Base-by-base conservation (phyloP, 2,888 invertebrate species). In the Ethmia dodecea region DNA sequence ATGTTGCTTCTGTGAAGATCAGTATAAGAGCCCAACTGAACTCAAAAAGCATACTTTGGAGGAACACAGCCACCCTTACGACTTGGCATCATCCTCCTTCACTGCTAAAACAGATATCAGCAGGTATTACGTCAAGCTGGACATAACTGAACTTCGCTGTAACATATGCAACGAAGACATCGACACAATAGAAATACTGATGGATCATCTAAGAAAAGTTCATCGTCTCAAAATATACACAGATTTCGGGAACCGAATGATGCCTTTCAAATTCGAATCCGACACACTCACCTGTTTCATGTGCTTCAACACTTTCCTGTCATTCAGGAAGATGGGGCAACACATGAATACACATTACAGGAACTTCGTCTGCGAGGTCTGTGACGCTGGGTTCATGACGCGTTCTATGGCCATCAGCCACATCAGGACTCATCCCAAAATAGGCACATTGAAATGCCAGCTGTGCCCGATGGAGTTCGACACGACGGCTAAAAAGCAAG, bases 301-400 rank as follows among this genome's bases (percentile, higher is more conserved):
- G 2, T 63, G 63, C 24, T 29, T 33, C 0, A 42, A 45, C 2
- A 30, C 40, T 0, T 57, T 52, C 28, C 38, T 42, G 2, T 52
- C 43, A 4, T 65, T 64, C 33, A 61, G 56, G 35, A 43, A 46
- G 16, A 37, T 64, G 4, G 37, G 47, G 5, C 58, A 61, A 16
- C 78, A 78, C 32, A 69, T 74, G 65, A 62, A 65, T 11, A 43
- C 37, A 0, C 77, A 78, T 39, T 70, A 57, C 27, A 60, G 53
- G 14, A 73, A 71, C 43, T 70, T 48, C 26, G 39, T 65, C 2
- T 79, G 78, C 28, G 56, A 62, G 0, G 39, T 57, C 0, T 67
- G 67, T 25, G 47, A 54, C 12, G 38, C 42, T 1, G 56, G 59
- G 2, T 66, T 58, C 24, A 43, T 55, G 1, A 60, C 55, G 14